Evolutionary conservation across 1,140 invertebrate genomes (phyloP).

Genomic region (Apocrypta bakeri): DNA sequence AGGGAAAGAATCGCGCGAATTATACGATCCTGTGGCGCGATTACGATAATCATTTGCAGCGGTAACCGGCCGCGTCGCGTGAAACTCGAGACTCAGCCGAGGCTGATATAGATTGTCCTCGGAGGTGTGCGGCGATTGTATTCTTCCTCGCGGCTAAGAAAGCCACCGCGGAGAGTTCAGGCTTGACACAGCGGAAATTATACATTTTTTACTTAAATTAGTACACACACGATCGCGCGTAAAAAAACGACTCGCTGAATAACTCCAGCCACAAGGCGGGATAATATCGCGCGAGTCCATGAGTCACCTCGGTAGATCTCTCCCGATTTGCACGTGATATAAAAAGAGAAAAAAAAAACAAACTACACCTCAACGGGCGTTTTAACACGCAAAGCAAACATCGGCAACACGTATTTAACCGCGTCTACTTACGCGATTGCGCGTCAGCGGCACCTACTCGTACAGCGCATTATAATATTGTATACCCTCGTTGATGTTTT

Average conservation of each 20-base stretch:
- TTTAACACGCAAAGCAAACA: not conserved
- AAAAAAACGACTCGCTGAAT: too few species aligned
- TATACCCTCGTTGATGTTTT: not conserved
- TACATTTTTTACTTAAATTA: too few species aligned
- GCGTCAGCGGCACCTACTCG: not conserved
- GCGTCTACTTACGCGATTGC: not conserved
- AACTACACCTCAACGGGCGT: not conserved
- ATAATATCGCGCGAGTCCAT: too few species aligned
- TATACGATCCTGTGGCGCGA: conserved; percentile 27
- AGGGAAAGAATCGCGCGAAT: conserved; percentile 31
- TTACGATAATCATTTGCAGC: conserved; percentile 41
- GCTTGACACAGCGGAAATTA: not conserved
- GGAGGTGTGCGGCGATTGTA: conserved; percentile 9
- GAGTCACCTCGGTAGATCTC: too few species aligned
- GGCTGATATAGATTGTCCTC: not conserved
- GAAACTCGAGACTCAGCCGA: not conserved
- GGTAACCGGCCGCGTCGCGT: conserved; percentile 21
- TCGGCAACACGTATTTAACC: not conserved
- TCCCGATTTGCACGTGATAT: not conserved
- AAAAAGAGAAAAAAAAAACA: not conserved
- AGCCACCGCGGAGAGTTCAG: not conserved
- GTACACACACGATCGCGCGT: too few species aligned
- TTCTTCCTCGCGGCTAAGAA: conserved; percentile 1
- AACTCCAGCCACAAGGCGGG: too few species aligned
- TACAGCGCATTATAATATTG: not conserved